Base-by-base conservation (phyloP, 2,888 invertebrate species). In the Zygogramma bicolorata region DNA sequence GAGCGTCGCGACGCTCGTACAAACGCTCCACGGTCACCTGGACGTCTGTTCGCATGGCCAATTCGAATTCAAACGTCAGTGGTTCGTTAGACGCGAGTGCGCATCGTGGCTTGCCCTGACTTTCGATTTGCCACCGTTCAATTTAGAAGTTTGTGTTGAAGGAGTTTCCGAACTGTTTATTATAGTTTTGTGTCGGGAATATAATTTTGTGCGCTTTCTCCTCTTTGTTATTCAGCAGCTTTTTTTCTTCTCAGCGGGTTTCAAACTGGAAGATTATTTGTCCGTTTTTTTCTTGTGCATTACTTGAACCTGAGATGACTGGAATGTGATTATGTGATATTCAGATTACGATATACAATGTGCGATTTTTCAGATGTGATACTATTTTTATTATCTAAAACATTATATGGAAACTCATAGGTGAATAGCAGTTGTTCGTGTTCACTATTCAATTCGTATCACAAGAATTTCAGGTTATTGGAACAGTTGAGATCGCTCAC, bases 1-100 rank as follows among this genome's bases (percentile, higher is more conserved):
- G 77, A 77, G 71, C 82, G 83, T 80, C 82, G 81, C 82, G 82
- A 81, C 82, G 81, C 77, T 74, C 73, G 78, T 77, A 73, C 77
- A 74, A 74, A 75, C 78, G 79, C 46, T 66, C 77, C 80, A 79
- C 79, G 81, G 81, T 81, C 81, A 82, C 79, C 80, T 80, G 80
- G 77, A 78, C 77, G 78, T 75, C 77, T 75, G 81, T 77, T 73
- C 70, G 53, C 53, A 53, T 53, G 53, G 25, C 34, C 13, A 34
- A 42, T 22, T 34, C 63, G 18, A 42, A 29, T 31, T 46, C 46
- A 63, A 63, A 46, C 46, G 63, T 63, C 63, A 63, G 63, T 58
- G 59, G 67, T 40, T 42, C 31, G 29, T 59, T 49, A 63, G 63
- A 63, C 46, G 63, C 63, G 63, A 49, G 27, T 46, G 63, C 63